phyloP scores from a whole-genome alignment of 2,113 vertebrate genomes.

The Irena cyanogastra region DNA sequence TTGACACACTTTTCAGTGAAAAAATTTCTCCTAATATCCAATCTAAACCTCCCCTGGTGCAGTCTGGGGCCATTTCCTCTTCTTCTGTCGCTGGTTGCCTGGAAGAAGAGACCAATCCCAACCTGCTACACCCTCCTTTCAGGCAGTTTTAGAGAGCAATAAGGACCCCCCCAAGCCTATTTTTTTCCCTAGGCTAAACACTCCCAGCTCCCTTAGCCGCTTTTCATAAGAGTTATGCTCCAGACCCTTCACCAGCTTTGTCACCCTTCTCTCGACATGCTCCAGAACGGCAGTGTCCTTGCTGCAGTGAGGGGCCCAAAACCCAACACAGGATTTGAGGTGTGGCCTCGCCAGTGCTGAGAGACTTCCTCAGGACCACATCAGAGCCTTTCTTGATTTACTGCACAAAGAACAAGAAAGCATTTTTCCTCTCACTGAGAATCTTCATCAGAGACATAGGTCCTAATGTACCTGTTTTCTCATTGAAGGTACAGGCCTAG shows the following conservation, averaged over 20 bases:
- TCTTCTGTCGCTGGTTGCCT: background rate
- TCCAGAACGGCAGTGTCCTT: background rate
- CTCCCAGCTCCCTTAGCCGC: background rate
- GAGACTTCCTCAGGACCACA: background rate
- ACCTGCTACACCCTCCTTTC: background rate
- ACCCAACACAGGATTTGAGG: accelerated
- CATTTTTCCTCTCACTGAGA: background rate
- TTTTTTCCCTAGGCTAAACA: background rate
- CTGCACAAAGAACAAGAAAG: background rate
- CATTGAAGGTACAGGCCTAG: background rate
- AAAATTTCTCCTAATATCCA: background rate
- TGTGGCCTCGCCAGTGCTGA: no score
- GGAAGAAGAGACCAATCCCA: background rate
- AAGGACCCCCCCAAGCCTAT: background rate
- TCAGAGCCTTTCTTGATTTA: background rate
- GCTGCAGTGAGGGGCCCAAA: background rate
- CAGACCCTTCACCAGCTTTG: background rate
- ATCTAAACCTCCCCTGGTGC: background rate
- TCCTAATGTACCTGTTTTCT: background rate
- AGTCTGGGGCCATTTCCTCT: background rate
- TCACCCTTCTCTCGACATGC: background rate
- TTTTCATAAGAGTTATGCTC: background rate
- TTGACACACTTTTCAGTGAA: background rate
- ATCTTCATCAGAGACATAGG: background rate
- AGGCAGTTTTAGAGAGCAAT: background rate